Evolutionary conservation across 2,113 vertebrate species (phyloP).

Genomic region (human (Homo sapiens)): GRCh38 chr1:39622501-39623000

Average conservation of each 20-base stretch:
- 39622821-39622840: background rate
- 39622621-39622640: background rate
- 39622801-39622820: background rate
- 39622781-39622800: background rate
- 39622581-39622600: background rate
- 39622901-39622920: background rate
- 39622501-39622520: background rate
- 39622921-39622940: background rate
- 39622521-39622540: background rate
- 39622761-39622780: background rate
- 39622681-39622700: too few species aligned
- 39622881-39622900: background rate
- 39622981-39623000: background rate
- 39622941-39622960: background rate
- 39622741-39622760: slow-evolving; percentile 24
- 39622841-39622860: background rate
- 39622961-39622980: background rate
- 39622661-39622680: background rate
- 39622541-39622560: background rate
- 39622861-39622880: background rate
- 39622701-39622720: background rate
- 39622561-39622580: background rate
- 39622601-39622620: background rate
- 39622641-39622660: background rate
- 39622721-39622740: background rate